phyloP scores from a whole-genome alignment of 2,888 invertebrate species.

The Meliscaeva auricollis region DNA sequence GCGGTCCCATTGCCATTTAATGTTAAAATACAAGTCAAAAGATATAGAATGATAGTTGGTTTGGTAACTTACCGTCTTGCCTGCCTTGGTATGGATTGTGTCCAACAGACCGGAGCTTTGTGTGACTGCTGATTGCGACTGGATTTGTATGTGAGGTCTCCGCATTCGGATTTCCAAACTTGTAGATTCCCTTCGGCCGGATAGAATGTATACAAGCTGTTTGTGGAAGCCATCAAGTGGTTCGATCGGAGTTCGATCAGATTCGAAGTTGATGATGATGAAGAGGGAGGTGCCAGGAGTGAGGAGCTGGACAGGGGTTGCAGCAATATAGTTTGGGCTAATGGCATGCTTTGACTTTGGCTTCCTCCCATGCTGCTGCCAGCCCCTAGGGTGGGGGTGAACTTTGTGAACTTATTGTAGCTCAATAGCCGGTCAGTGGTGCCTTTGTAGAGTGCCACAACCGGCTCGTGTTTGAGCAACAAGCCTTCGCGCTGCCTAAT shows the following conservation, averaged over 20 bases:
- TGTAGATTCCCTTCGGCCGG: conserved; percentile 84
- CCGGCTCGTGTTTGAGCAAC: conserved; percentile 82
- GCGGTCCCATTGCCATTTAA: background rate
- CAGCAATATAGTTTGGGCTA: conserved; percentile 80
- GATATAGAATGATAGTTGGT: background rate
- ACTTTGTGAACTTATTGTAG: conserved; percentile 79
- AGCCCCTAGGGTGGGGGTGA: conserved; percentile 65
- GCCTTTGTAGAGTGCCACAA: conserved; percentile 64
- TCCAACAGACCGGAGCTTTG: conserved; percentile 84
- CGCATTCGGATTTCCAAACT: conserved; percentile 84
- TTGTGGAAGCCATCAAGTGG: conserved; percentile 82
- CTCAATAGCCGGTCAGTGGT: conserved; percentile 80
- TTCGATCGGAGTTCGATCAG: conserved; percentile 77
- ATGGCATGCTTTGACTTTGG: conserved; percentile 71
- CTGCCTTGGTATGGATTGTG: conserved; percentile 84
- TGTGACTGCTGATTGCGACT: conserved; percentile 83
- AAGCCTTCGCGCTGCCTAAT: conserved; percentile 81
- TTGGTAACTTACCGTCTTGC: conserved; percentile 83
- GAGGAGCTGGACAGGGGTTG: conserved; percentile 82
- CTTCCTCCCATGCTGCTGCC: conserved; percentile 50
- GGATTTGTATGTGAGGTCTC: conserved; percentile 83
- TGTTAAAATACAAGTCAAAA: background rate
- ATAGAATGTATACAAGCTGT: conserved; percentile 84
- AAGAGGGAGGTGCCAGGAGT: conserved; percentile 71
- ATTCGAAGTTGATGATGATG: conserved; percentile 75